phyloP scores from a whole-genome alignment of 2,797 vertebrate genomes.

The Onychomys torridus region DNA sequence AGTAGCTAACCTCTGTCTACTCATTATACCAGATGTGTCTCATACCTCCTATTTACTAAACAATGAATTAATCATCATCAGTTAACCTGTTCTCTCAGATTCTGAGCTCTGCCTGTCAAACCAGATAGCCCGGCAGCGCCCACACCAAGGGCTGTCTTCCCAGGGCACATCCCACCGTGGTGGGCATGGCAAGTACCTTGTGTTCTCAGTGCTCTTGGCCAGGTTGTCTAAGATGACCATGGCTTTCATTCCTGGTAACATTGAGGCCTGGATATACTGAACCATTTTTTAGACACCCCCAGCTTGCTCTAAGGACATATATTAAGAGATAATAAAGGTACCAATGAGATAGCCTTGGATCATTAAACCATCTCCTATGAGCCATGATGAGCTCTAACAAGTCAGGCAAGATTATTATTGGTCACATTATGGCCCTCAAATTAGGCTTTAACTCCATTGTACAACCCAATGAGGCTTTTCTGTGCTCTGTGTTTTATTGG shows the following conservation, averaged over 20 bases:
- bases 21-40: background rate
- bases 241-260: background rate
- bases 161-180: background rate
- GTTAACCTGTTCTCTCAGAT: background rate
- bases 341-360: background rate
- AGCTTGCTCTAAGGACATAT: slow-evolving; percentile 15
- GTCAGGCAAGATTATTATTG: slow-evolving; percentile 29
- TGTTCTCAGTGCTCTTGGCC: background rate
- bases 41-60: background rate
- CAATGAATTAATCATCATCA: background rate
- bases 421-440: background rate
- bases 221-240: background rate
- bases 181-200: background rate
- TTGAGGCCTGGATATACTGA: background rate
- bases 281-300: background rate
- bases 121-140: background rate
- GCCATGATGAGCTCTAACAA: slow-evolving; percentile 23
- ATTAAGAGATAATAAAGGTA: slow-evolving; percentile 29
- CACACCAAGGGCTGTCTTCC: background rate
- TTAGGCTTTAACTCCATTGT: slow-evolving; percentile 23
- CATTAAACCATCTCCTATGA: slow-evolving; percentile 24
- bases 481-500: background rate
- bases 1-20: background rate
- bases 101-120: background rate
- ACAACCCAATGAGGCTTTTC: slow-evolving; percentile 3